phyloP scores from a whole-genome alignment of 2,888 invertebrate species.

The Exocentrus adspersus region DNA sequence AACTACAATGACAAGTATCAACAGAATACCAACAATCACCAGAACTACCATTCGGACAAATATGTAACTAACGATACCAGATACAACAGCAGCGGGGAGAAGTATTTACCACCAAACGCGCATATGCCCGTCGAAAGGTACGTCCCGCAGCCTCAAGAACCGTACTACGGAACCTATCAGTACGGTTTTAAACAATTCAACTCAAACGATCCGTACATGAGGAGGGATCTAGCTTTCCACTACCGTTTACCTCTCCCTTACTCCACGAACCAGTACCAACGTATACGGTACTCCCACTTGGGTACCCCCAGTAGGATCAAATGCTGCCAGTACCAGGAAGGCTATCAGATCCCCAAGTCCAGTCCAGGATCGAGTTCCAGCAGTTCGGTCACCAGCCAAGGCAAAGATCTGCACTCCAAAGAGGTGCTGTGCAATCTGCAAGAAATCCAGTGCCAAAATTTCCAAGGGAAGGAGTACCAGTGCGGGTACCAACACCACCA shows the following conservation, averaged over 20 bases:
- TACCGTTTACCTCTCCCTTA: slow-evolving; percentile 67
- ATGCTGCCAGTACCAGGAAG: slow-evolving; percentile 61
- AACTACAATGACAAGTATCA: slow-evolving; percentile 34
- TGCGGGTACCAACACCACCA: slow-evolving; percentile 55
- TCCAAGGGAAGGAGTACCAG: slow-evolving; percentile 47
- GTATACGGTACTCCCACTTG: slow-evolving; percentile 55
- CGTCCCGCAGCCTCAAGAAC: slow-evolving; percentile 71
- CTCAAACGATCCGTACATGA: slow-evolving; percentile 68
- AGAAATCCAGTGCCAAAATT: slow-evolving; percentile 62
- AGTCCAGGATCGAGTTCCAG: slow-evolving; percentile 66
- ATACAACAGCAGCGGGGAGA: slow-evolving; percentile 56
- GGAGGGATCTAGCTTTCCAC: slow-evolving; percentile 69
- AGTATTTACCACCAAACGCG: slow-evolving; percentile 75
- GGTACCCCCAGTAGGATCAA: slow-evolving; percentile 59
- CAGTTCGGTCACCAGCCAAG: slow-evolving; percentile 63
- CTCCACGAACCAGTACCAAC: slow-evolving; percentile 60
- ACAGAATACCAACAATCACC: slow-evolving; percentile 36
- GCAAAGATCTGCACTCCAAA: slow-evolving; percentile 51
- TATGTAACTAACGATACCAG: slow-evolving; percentile 49
- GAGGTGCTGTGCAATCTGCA: slow-evolving; percentile 52
- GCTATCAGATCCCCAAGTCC: slow-evolving; percentile 58
- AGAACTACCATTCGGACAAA: slow-evolving; percentile 33
- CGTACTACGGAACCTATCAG: slow-evolving; percentile 65
- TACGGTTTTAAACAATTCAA: slow-evolving; percentile 53
- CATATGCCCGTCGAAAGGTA: slow-evolving; percentile 79